Percentiles rank a stretch among this genome's conserved stretches.
Conservation (phyloP, 92 coral and sea anemone species). For the Metridium senile region DNA sequence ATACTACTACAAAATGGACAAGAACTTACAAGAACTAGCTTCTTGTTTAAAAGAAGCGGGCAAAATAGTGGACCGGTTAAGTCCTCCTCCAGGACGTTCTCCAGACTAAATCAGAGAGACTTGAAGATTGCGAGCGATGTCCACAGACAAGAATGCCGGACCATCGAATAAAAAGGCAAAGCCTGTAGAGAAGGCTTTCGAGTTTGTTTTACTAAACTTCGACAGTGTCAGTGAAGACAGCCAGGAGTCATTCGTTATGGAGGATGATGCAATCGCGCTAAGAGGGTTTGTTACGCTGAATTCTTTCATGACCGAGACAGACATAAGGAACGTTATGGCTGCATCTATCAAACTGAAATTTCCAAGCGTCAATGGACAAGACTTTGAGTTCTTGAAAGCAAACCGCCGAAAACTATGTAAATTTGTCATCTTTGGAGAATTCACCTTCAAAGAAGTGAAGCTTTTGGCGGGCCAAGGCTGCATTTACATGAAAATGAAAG, state of each 20-base stretch:
- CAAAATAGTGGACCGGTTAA: no score
- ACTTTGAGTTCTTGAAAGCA: conserved; percentile 53
- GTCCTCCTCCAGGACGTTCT: no score
- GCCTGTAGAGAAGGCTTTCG: background rate
- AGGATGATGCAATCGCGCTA: background rate
- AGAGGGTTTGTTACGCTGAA: background rate
- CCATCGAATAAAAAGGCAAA: conserved; percentile 3
- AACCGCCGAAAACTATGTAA: conserved; percentile 43
- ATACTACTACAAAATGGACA: no score
- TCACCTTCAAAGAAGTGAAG: conserved; percentile 41
- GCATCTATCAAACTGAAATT: background rate
- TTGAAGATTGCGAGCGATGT: conserved; percentile 2
- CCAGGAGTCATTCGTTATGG: background rate
- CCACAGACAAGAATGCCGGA: conserved; percentile 9
- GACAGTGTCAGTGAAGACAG: background rate
- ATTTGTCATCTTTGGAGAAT: conserved; percentile 33
- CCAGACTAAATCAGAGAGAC: no score
- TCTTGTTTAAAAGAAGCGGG: no score
- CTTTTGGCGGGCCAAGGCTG: conserved; percentile 62
- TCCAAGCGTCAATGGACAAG: conserved; percentile 38
- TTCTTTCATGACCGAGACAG: background rate
- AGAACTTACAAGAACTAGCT: no score
- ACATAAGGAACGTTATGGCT: background rate
- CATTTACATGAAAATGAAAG: conserved; percentile 41
- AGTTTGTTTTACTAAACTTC: background rate